Evolutionary conservation across 2,888 invertebrate genomes (phyloP), one percentile per base, ranked within the genome.

Genomic region (Plusia festucae): DNA sequence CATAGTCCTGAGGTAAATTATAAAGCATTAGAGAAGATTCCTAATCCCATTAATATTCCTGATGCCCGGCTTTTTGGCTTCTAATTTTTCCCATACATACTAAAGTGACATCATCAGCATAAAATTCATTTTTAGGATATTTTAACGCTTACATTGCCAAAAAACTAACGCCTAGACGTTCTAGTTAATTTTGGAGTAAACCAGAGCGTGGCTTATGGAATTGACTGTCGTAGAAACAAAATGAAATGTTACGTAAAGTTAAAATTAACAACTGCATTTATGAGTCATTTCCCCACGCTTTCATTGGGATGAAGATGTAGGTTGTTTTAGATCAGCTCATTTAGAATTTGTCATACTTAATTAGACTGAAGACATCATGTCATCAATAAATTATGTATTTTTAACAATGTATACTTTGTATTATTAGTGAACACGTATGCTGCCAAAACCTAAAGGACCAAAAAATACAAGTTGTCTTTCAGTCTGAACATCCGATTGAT

Each of bases 381-480:
- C 22, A 46, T n/a, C n/a, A n/a, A n/a, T n/a, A 53, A 62, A 59
- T 46, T 63, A 44, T 44, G 18, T 24, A 30, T 51, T 51, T 54
- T n/a, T n/a, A n/a, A n/a, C n/a, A n/a, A n/a, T n/a, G n/a, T n/a
- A n/a, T n/a, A n/a, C n/a, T n/a, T n/a, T n/a, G n/a, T n/a, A n/a
- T n/a, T n/a, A n/a, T n/a, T n/a, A n/a, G n/a, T 55, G 57, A 73
- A 73, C 75, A 73, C 65, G 66, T 78, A 75, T 67, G 68, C 73
- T 59, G 55, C 65, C 60, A 65, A 56, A 73, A 80, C 82, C 82
- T 81, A 67, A 24, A 44, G 44, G 27, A 81, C 90, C 88, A 80
- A 89, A 93, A 92, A 91, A 92, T 92, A 92, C 90, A 86, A 7
- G 22, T 51, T 20, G 24, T 67, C 77, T 76, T 71, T 76, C 61